Evolutionary conservation across 2,888 invertebrate genomes (phyloP), one percentile per base, ranked within the genome.

Genomic region (Synanthedon vespiformis): DNA sequence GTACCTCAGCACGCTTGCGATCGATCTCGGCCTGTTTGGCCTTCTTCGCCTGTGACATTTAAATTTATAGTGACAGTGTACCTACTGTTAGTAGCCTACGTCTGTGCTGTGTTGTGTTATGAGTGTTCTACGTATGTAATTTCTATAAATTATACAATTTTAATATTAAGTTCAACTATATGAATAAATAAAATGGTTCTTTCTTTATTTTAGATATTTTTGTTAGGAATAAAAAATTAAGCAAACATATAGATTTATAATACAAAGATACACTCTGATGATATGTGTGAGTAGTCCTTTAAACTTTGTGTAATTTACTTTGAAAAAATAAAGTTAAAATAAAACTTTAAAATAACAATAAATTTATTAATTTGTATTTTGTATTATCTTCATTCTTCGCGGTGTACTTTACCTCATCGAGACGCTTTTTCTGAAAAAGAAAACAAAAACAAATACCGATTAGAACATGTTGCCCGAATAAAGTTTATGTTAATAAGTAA

Each of bases 1-100:
- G 94, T 88, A 98, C 98, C 89, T 98, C 98, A 81, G 98, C 98
- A 90, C 98, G 96, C 92, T 98, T 97, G 90, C 96, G 94, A 90
- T 98, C 98, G 88, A 97, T 97, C 88, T 98, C 97, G 84, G 94
- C 94, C 91, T 96, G 97, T 91, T 96, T 98, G 91, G 94, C 96
- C 92, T 95, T 96, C 93, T 95, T 96, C 91, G 96, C 96, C 96
- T 96, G 84, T 80, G 68, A 82, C 67, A 79, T 61, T 70, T 65
- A 68, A 74, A 56, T 52, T 59, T 61, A 69, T 66, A 61, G 65
- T 74, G 74, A 70, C 10, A 13, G 44, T 44, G 60, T 62, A 50
- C 58, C 58, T 58, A 58, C 14, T 51, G 18, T 51, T 51, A 13
- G n/a, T 44, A 44, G n/a, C 14, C 44, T 51, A 48, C 18, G 6